Evolutionary conservation across 2,797 vertebrate species (phyloP).

Genomic region (Pangasius krempfi): DNA sequence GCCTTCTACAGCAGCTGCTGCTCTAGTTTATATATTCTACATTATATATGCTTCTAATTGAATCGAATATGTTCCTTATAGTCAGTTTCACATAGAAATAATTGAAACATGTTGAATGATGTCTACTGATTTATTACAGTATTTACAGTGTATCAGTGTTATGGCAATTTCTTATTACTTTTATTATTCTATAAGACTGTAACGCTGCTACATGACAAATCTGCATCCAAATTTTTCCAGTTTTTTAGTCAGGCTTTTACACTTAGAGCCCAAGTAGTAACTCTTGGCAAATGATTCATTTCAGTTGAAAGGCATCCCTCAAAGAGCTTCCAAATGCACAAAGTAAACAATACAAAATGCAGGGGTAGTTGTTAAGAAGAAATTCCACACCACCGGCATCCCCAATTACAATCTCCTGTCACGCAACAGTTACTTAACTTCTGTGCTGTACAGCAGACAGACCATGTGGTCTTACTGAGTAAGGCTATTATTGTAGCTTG

Average conservation of each 20-base stretch:
- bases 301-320: slow-evolving; percentile 5
- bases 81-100: neutral
- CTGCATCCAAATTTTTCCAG: neutral
- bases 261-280: neutral
- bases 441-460: slow-evolving; percentile 29
- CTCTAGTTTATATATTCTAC: neutral
- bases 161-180: neutral
- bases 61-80: neutral
- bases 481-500: slow-evolving; percentile 2
- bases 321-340: slow-evolving; percentile 24
- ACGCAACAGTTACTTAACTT: slow-evolving; percentile 36
- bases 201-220: neutral
- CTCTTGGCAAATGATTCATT: neutral
- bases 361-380: slow-evolving; percentile 25
- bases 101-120: neutral
- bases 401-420: slow-evolving; percentile 11
- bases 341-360: slow-evolving; percentile 36
- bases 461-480: slow-evolving; percentile 7
- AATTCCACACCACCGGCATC: slow-evolving; percentile 31
- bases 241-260: neutral
- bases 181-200: neutral
- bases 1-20: neutral
- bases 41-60: neutral
- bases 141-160: neutral
- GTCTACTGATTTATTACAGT: neutral